Base-by-base conservation (phyloP, 2,888 invertebrate genomes). In the Erebia ligea region DNA sequence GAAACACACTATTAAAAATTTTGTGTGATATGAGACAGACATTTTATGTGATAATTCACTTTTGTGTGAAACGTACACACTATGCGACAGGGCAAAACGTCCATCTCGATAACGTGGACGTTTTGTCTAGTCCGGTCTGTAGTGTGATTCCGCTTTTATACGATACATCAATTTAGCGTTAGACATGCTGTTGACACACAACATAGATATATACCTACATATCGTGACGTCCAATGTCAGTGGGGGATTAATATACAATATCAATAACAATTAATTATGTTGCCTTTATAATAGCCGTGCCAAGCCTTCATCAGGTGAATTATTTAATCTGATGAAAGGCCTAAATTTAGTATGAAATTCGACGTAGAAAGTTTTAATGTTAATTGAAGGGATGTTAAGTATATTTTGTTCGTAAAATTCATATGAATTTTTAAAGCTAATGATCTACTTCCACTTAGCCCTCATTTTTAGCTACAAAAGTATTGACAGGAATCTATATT, bases 231-330 rank as follows among this genome's bases (percentile, higher is more conserved):
- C 65, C 56, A 56, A 54, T 42, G 64, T 64, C 54, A 42, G 42
- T 9, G 17, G 42, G 19, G 56, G 54, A 56, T 65, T 65, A 65
- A 42, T 19, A 54, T 65, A 65, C 17, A 34, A 52, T 54, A 56
- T 65, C 65, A 65, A 65, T 65, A 65, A 54, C 42, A 65, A 65
- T 65, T 65, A 56, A 65, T 65, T 65, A 65, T 21, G 54, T 54
- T 42, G 54, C 42, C 42, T 65, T 40, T 54, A 56, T 40, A 25
- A 48, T 52, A 52, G 13, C 15, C 15, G n/a, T 63, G 19, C 52
- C 17, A n/a, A 52, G 19, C 40, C 54, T 34, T 19, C 40, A 52
- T 54, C 34, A n/a, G 45, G 45, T 45, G 42, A 15, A 45, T 62
- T 62, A 45, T 45, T 34, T 62, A 45, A 45, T 42, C 19, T 62